Percentiles rank a stretch among this genome's conserved stretches.
Conservation (phyloP, 2,888 invertebrate genomes). For the Xanthostigma xanthostigma region DNA sequence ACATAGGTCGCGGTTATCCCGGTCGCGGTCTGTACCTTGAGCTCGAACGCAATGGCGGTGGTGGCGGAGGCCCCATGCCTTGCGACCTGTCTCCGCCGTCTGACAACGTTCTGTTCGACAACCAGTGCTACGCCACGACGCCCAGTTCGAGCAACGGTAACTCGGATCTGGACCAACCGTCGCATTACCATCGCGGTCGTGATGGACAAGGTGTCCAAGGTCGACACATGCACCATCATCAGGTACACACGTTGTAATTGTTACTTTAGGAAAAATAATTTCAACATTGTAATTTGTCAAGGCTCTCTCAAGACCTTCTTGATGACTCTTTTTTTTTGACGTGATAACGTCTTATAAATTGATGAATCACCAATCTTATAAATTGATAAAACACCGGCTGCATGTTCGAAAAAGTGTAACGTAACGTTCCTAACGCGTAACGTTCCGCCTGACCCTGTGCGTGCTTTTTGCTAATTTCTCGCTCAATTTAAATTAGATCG, state of each 20-base stretch:
- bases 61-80: constrained; percentile 31
- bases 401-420: too few species aligned
- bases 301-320: too few species aligned
- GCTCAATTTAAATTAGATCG: too few species aligned
- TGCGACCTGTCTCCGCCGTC: constrained; percentile 70
- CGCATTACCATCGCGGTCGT: constrained; percentile 31
- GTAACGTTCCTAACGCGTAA: too few species aligned
- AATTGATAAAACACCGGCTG: too few species aligned
- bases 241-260: constrained; percentile 23
- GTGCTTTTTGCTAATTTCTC: too few species aligned
- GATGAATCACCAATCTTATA: too few species aligned
- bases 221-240: constrained; percentile 49
- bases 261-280: constrained; percentile 12
- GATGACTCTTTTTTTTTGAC: too few species aligned
- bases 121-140: constrained; percentile 89
- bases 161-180: constrained; percentile 68
- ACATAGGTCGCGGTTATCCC: constrained; percentile 56
- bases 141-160: constrained; percentile 88
- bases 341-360: too few species aligned
- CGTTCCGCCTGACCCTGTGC: too few species aligned
- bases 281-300: too few species aligned
- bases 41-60: constrained; percentile 51
- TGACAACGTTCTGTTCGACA: constrained; percentile 87
- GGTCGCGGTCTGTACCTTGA: constrained; percentile 64
- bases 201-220: constrained; percentile 23